Conservation (phyloP, 1,140 invertebrate species). For the Trigoniulus corallinus region DNA sequence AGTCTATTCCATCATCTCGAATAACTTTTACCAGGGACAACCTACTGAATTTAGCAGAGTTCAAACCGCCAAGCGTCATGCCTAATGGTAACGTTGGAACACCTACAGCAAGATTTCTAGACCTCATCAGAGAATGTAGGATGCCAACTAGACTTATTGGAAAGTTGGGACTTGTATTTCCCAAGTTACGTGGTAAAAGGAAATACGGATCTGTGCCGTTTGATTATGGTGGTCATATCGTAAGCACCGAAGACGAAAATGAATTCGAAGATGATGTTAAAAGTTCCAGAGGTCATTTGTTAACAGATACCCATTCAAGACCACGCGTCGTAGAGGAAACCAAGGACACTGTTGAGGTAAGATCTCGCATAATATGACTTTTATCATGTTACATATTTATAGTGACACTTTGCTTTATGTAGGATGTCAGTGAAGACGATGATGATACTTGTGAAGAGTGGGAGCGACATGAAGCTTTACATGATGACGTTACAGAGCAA, state of each 20-base stretch:
- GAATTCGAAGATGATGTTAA: background rate
- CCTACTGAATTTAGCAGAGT: slow-evolving; percentile 19
- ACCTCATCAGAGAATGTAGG: slow-evolving; percentile 32
- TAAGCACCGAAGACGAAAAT: background rate
- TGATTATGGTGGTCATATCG: slow-evolving; percentile 25
- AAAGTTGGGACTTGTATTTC: slow-evolving; percentile 31
- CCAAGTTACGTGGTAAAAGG: slow-evolving; percentile 19
- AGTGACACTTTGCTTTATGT: too few species aligned
- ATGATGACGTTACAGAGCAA: slow-evolving; percentile 36
- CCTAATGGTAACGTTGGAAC: slow-evolving; percentile 41
- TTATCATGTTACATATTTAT: too few species aligned
- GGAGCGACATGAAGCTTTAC: slow-evolving; percentile 37
- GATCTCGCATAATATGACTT: too few species aligned
- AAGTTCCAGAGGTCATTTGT: background rate
- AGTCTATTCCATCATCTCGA: background rate
- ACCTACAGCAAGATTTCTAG: slow-evolving; percentile 32
- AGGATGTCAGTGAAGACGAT: too few species aligned
- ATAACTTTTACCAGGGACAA: background rate
- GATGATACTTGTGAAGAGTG: slow-evolving; percentile 28
- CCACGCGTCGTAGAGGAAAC: slow-evolving; percentile 3
- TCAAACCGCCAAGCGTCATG: slow-evolving; percentile 32
- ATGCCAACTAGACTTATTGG: slow-evolving; percentile 34
- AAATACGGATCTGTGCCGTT: slow-evolving; percentile 33
- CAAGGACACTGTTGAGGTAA: slow-evolving; percentile 13
- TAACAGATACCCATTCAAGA: background rate